Evolutionary conservation across 2,113 vertebrate species (phyloP), one percentile per base, ranked within the genome.

Genomic region (Hippocampus barbouri): DNA sequence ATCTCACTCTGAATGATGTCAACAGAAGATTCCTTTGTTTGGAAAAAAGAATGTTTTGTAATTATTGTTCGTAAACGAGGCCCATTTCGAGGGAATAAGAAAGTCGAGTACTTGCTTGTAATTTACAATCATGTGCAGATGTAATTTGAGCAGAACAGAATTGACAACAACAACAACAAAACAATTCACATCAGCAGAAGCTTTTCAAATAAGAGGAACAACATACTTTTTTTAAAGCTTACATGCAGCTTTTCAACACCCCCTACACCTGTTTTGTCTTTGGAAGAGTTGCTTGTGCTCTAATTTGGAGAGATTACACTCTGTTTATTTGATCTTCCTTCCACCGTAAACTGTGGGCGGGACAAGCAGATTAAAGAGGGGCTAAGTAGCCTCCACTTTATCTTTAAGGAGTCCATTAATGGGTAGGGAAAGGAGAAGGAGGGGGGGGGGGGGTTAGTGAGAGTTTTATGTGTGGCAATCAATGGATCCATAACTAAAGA

Each of bases 311-410:
- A 81, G 82, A 90, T 88, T 87, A 77, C 78, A 83, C 85, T 91
- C 89, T 91, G 88, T 86, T 89, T 89, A 85, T 88, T 87, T 87
- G 72, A 84, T 88, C 87, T 86, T 78, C 73, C 64, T 84, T 84
- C 71, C 71, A 70, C 75, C 74, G 80, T 83, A 90, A 89, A 91
- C 70, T 78, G 66, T 71, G 79, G 72, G 78, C 71, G 54, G 80
- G 77, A 83, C 74, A 77, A 69, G 69, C 79, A 84, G 88, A 90
- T 91, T 91, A 89, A 85, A 88, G 74, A 80, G 70, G 54, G 43
- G 79, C 78, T 85, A 85, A 86, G 79, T 82, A 79, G 74, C 82
- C 82, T 88, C 79, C 87, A 89, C 73, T 74, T 25, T 74, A 85
- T 85, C 71, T 89, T 83, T 89, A 57, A 87, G 83, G 76, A 83